Evolutionary conservation across 2,888 invertebrate genomes (phyloP), one percentile per base, ranked within the genome.

Genomic region (Acrobeloides nanus): DNA sequence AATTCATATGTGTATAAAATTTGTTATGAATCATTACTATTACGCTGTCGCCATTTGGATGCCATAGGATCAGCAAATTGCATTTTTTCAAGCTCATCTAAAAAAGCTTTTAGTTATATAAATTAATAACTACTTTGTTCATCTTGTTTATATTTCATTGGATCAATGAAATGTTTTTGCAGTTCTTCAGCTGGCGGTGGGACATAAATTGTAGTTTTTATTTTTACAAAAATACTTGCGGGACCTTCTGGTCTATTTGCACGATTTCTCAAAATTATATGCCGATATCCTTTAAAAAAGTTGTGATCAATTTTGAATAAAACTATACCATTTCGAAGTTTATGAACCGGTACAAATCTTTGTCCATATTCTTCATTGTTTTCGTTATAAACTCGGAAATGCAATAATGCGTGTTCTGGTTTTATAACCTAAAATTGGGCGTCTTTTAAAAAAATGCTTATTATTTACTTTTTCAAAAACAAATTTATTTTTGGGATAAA

Each of bases 321-420:
- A n/a, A n/a, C n/a, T 40, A n/a, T 1, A 21, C 65, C 65, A 52
- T 49, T 29, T 41, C 57, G 57, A 10, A 55, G 31, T 34, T 55
- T 55, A 41, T 61, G 51, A 15, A 57, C 43, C 0, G 60, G 51
- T 42, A 57, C 26, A 42, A 57, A 57, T 12, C 57, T 35, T 37
- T 57, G 57, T 6, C 51, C 59, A 2, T 61, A 32, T 32, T 57
- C 55, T 33, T 48, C 42, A 21, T 43, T 44, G 24, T 46, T 49
- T n/a, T 46, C 51, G 34, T 60, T 44, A 21, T 62, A 34, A 15
- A 60, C 39, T 10, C 59, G 46, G 27, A 60, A 47, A 29, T 63
- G 57, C 18, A 60, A 43, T 37, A 60, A 44, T 4, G 60, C 60
- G 38, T 50, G 48, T 33, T 60, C 55, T 4, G 60, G 60, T 29